These are phyloP conservation scores for Caenorhabditis latens DNA, from an alignment of 1,140 invertebrate species.

Conservation along the genomic window DNA sequence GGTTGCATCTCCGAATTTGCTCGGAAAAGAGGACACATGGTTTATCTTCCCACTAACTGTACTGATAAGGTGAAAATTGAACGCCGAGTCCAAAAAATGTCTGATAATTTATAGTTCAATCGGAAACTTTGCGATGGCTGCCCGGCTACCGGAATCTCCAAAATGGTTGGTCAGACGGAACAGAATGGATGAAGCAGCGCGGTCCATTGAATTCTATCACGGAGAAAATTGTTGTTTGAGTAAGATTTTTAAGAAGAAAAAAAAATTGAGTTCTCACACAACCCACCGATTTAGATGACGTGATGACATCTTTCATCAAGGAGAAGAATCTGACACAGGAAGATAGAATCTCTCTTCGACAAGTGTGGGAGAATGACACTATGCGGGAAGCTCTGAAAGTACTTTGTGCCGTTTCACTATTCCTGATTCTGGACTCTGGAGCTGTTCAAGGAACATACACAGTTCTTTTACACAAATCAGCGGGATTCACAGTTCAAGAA, in stretches of 20 bases:
- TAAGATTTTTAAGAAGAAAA: neutral
- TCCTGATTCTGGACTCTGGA: slow-evolving; percentile 13
- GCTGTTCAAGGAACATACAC: neutral
- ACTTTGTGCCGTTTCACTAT: neutral
- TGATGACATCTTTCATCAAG: neutral
- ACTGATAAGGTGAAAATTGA: neutral
- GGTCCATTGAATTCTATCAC: slow-evolving; percentile 23
- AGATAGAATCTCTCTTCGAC: neutral
- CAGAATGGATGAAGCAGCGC: slow-evolving; percentile 6
- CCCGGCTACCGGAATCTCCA: slow-evolving; percentile 2
- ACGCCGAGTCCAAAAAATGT: neutral
- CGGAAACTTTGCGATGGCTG: slow-evolving; percentile 1
- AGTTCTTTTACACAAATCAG: slow-evolving; percentile 2
- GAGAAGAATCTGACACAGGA: slow-evolving; percentile 39
- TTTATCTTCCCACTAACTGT: slow-evolving; percentile 15
- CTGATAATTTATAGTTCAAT: slow-evolving; percentile 21
- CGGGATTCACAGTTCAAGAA: slow-evolving; percentile 30
- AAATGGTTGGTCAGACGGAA: slow-evolving; percentile 35
- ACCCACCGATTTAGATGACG: neutral
- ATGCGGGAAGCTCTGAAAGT: slow-evolving; percentile 28
- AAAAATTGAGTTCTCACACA: neutral
- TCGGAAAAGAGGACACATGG: slow-evolving; percentile 24
- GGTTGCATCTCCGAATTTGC: neutral
- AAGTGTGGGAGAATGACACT: slow-evolving; percentile 35
- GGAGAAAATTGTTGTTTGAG: neutral